Percentiles rank a stretch among this genome's conserved stretches.
These are phyloP conservation scores for Astur gentilis DNA, from an alignment of 2,113 vertebrate species.

Conservation along the genomic window DNA sequence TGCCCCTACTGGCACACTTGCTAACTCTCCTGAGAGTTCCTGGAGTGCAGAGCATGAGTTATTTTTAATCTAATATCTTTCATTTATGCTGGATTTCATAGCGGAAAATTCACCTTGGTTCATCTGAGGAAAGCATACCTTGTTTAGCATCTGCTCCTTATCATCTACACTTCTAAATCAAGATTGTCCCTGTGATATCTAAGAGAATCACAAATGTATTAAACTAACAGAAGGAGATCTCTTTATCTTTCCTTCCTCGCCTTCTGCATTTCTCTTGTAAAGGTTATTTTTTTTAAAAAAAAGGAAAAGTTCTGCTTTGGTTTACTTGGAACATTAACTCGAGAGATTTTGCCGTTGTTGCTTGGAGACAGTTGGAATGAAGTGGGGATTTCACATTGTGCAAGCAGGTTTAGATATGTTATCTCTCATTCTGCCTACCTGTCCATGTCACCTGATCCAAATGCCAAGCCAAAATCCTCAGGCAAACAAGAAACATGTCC, in stretches of 20 bases:
- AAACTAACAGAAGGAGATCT: slow-evolving; percentile 14
- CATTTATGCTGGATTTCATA: not conserved
- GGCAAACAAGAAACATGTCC: not conserved
- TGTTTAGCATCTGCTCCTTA: slow-evolving; percentile 3
- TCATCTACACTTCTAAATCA: not conserved
- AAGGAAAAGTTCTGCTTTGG: not conserved
- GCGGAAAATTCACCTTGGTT: not conserved
- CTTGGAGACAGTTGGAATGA: not conserved
- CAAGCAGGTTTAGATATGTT: not conserved
- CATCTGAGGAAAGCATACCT: not conserved
- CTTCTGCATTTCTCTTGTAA: not conserved
- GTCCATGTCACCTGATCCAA: not conserved
- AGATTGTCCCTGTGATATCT: slow-evolving; percentile 11
- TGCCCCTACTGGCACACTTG: not conserved
- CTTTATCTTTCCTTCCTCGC: not conserved
- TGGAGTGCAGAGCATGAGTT: not conserved
- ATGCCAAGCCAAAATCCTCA: not conserved
- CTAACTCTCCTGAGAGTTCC: not conserved
- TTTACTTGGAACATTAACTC: slow-evolving; percentile 31
- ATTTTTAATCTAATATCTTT: not conserved
- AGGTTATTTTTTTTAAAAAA: not conserved
- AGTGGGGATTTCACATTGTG: not conserved
- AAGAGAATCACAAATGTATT: slow-evolving; percentile 10
- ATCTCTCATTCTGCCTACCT: not conserved
- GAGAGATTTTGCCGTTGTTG: slow-evolving; percentile 9